Base-by-base conservation (phyloP, 2,888 invertebrate genomes). In the Ariolimax columbianus region DNA sequence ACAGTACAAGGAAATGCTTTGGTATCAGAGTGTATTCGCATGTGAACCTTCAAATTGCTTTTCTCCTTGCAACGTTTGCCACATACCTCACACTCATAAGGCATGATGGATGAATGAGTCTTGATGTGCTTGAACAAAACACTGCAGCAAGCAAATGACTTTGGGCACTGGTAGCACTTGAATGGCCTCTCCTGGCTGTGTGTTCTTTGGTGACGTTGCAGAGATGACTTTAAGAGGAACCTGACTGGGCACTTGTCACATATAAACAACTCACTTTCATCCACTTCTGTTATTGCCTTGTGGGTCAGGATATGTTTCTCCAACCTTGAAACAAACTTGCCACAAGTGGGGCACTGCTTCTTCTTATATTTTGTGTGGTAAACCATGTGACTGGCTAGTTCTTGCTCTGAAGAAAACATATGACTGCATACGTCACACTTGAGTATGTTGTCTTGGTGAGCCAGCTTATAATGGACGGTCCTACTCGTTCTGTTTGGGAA, bases 231-330 rank as follows among this genome's bases (percentile, higher is more conserved):
- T 33, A 70, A 68, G 0, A 55, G 77, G 40, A 85, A 85, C 30
- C 78, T 82, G 40, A n/a, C 78, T 7, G 85, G 85, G 30, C 85
- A 85, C 40, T 85, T 85, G 59, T 85, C 82, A 72, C 85, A 85
- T 6, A 82, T 55, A 59, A 68, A 85, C 30, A 85, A 19, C 23
- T 77, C 77, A 43, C 82, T 85, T 38, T 85, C 85, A 33, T 77
- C 75, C 33, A 81, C 59, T 23, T 85, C 82, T 9, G 43, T 38
- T n/a, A n/a, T n/a, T 30, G 77, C n/a, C 51, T 82, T 82, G 47
- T 85, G 85, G 26, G 59, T 47, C 6, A 82, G 4, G 7, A 85
- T 36, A 36, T 85, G 85, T 33, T 77, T 77, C 43, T 85, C 82
- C 40, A 85, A 59, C 11, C 85, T 30, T n/a, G 82, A 85, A 26